Evolutionary conservation across 2,797 vertebrate species (phyloP).

Genomic region (Halcyon chelicuti): DNA sequence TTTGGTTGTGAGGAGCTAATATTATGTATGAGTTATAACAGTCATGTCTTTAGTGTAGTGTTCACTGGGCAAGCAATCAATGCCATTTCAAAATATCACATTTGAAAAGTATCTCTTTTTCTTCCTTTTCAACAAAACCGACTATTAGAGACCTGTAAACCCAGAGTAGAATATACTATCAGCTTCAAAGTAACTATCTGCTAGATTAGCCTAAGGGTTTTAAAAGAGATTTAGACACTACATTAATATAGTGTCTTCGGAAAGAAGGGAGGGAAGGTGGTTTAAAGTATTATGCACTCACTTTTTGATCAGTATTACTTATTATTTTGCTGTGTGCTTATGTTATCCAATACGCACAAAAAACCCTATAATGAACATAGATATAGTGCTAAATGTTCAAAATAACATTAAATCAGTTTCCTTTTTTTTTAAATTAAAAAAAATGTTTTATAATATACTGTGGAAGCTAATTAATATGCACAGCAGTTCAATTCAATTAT

Average conservation of each 20-base stretch:
- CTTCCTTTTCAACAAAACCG: not conserved
- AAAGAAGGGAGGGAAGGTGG: not conserved
- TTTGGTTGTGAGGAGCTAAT: not conserved
- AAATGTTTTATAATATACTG: not conserved
- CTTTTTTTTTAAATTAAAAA: not conserved
- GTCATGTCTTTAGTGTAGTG: not conserved
- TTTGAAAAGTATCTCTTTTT: not conserved
- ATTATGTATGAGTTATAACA: not conserved
- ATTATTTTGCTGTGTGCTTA: not conserved
- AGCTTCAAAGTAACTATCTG: not conserved
- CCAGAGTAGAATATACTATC: not conserved
- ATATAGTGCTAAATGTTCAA: not conserved
- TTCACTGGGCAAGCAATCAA: not conserved
- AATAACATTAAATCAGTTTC: not conserved
- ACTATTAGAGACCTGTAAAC: not conserved
- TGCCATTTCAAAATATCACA: not conserved
- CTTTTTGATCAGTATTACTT: not conserved
- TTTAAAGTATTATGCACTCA: not conserved
- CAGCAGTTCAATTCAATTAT: not conserved
- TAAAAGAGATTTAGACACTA: not conserved
- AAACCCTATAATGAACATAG: not conserved
- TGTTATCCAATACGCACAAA: not conserved
- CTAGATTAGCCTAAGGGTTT: not conserved
- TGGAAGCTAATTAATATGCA: constrained; percentile 48
- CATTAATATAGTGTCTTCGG: not conserved